Base-by-base conservation (phyloP, 2,113 vertebrate genomes). In the Lepus timidus region DNA sequence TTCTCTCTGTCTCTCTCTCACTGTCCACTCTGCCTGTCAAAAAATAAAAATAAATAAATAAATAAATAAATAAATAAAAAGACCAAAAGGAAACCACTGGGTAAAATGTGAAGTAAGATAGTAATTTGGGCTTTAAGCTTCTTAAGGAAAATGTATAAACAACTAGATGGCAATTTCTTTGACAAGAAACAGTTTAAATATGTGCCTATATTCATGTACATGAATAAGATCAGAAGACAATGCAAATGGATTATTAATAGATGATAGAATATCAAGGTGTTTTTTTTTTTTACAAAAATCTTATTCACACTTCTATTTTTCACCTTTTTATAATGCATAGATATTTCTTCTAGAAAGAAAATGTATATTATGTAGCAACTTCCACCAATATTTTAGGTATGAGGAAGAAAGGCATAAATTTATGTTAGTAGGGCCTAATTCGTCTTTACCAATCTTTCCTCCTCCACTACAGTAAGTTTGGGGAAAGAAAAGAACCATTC, bases 291-390 rank as follows among this genome's bases (percentile, higher is more conserved):
- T 55, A 55, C 17, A 68, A 33, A 58, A 74, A 88, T 88, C 20
- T 85, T 82, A 92, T 31, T 85, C 7, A 80, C 90, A n/a, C 16
- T 89, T 84, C 13, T 44, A 13, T 79, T 65, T 74, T 87, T 67
- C 19, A 67, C 23, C 79, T 68, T 80, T 80, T 88, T 33, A 33
- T 10, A 36, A 36, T 33, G n/a, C 80, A 49, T 36, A n/a, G n/a
- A 55, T 74, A 44, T 29, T 84, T 73, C 9, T 84, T 71, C 31
- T 33, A 71, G 71, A 12, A 51, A 52, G 74, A 65, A 68, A 49
- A 55, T 11, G 16, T 25, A 2, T 8, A 27, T 64, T 33, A 33
- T 1, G 1, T 36, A 68, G 29, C 52, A 31, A 2, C 11, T 3
- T 17, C 49, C 49, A 71, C 0, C 13, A 51, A 25, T 0, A 11